Evolutionary conservation across 1,140 invertebrate species (phyloP), one percentile per base, ranked within the genome.

Genomic region (Drosophila seguyi): DNA sequence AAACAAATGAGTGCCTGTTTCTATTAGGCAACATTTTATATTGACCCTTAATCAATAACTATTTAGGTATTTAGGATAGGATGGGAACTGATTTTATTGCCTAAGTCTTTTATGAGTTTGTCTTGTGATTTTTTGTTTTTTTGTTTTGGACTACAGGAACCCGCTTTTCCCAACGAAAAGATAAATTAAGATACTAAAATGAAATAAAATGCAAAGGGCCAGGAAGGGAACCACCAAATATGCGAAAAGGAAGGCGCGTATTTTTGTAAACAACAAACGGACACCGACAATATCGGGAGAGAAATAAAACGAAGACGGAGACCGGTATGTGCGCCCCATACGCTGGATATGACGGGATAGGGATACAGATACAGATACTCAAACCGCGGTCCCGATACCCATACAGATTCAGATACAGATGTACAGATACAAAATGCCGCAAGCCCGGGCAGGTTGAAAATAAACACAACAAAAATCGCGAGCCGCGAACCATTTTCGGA

Each of bases 231-330:
- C 14, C 48, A 41, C 25, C 14, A 42, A 27, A 79, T 67, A 68
- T 56, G 41, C 50, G 42, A 58, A 48, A 50, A 57, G 50, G 73
- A 80, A 77, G 77, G 39, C 62, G 82, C 77, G 81, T 77, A 68
- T 77, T 85, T 85, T 78, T 29, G 82, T 81, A 85, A 85, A 86
- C 81, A 85, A 86, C 82, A 88, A 88, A 88, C 76, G 52, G 73
- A 53, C 60, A 81, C 63, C 78, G 78, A 72, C 69, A 59, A 61
- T 56, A 75, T 31, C 59, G 45, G 20, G 61, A 58, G 57, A 42
- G 52, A 75, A 75, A 58, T 45, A 39, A 68, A 71, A 27, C 55
- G 65, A 29, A 53, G 45, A 36, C 52, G 27, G 25, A 58, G 75
- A 81, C 81, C 81, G 77, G 81, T 86, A 81, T 75, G 45, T 10